phyloP scores from a whole-genome alignment of 2,888 invertebrate species.

The Acronicta leporina region DNA sequence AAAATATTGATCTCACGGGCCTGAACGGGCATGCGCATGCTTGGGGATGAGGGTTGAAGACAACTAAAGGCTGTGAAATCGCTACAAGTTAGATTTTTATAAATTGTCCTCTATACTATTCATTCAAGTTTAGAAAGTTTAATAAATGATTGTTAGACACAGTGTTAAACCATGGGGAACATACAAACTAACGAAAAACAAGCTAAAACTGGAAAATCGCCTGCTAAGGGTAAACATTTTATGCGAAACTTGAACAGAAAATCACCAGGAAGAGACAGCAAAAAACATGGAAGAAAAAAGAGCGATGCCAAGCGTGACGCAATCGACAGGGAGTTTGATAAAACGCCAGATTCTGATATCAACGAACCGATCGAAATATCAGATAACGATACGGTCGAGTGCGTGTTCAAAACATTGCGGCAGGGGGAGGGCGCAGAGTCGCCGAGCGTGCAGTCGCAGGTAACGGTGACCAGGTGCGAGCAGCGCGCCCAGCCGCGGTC shows the following conservation, averaged over 20 bases:
- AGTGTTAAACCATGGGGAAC: constrained; percentile 83
- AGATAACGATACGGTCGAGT: constrained; percentile 86
- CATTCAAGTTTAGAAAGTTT: constrained; percentile 31
- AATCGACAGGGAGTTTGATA: constrained; percentile 79
- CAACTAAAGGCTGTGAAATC: constrained; percentile 72
- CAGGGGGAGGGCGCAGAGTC: constrained; percentile 71
- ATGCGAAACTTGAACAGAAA: constrained; percentile 86
- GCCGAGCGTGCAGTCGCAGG: constrained; percentile 79
- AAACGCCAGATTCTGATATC: constrained; percentile 86
- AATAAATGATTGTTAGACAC: constrained; percentile 30
- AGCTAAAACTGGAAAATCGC: constrained; percentile 86
- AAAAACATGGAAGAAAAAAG: constrained; percentile 82
- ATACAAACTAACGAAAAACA: constrained; percentile 87
- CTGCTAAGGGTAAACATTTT: constrained; percentile 88
- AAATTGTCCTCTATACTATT: constrained; percentile 29
- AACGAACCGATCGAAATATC: constrained; percentile 81
- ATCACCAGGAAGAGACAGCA: constrained; percentile 79
- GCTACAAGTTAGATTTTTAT: constrained; percentile 54
- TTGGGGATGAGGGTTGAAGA: constrained; percentile 46
- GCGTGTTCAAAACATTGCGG: constrained; percentile 78
- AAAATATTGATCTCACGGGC: constrained; percentile 60
- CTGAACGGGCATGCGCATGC: constrained; percentile 66
- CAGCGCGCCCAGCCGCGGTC: constrained; percentile 74
- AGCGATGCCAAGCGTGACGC: constrained; percentile 76
- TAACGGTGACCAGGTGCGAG: constrained; percentile 85